A percentile compares a stretch with the other conserved stretches of the same genome.
Conservation (phyloP, 1,140 invertebrate species). For the Protaetia brevitarsis region DNA sequence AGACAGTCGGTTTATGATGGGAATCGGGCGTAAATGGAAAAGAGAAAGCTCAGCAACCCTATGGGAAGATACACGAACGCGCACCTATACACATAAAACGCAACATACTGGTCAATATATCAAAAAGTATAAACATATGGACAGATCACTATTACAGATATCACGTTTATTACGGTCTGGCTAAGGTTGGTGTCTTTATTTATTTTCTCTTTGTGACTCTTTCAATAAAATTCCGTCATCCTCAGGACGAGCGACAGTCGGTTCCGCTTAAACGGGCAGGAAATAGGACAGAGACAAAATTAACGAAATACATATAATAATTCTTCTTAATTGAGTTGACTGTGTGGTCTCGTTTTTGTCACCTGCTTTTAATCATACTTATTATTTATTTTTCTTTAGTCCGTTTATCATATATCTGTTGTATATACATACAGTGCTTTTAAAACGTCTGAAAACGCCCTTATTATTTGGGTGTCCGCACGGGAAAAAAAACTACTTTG, state of each 20-base stretch:
- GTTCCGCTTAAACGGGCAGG: background rate
- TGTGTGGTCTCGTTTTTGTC: constrained; percentile 13
- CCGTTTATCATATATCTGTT: no score
- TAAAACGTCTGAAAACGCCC: no score
- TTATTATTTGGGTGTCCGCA: no score
- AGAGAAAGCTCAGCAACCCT: background rate
- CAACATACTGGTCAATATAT: background rate
- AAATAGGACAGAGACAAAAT: background rate
- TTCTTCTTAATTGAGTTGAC: constrained; percentile 7
- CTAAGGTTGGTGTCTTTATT: no score
- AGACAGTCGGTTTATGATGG: background rate
- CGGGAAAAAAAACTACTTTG: no score
- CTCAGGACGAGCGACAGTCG: background rate
- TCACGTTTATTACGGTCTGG: no score
- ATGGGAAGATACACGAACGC: no score
- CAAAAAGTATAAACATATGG: background rate
- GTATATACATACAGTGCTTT: no score
- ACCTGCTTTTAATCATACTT: no score
- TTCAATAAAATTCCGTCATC: background rate
- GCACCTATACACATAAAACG: background rate
- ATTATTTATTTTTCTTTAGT: no score
- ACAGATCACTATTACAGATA: background rate
- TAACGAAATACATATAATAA: constrained; percentile 1
- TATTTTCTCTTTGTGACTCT: background rate
- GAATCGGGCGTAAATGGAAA: constrained; percentile 1